Percentiles rank a stretch among this genome's conserved stretches.
These are phyloP conservation scores for Lacanobia oleracea DNA, from an alignment of 2,888 invertebrate species.

Conservation along the genomic window DNA sequence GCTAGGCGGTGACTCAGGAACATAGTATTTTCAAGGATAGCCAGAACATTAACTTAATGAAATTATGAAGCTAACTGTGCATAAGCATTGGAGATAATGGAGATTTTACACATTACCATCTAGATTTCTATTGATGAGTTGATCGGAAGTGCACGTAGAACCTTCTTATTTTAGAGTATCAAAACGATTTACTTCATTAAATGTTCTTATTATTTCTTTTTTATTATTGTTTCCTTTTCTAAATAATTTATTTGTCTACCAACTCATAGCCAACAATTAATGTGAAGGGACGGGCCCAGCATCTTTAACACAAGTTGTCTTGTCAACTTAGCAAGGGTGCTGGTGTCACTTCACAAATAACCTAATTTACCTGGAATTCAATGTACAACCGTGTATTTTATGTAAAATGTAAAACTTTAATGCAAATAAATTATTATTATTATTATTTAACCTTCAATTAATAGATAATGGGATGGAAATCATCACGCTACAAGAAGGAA, in stretches of 20 bases:
- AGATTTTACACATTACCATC: background rate
- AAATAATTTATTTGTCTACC: too few relatives aligned
- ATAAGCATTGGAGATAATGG: background rate
- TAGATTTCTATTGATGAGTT: conserved; percentile 6
- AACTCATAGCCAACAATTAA: too few relatives aligned
- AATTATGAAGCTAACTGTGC: background rate
- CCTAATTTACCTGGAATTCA: too few relatives aligned
- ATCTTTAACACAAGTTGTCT: too few relatives aligned
- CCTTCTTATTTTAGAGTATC: background rate
- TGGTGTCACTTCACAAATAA: too few relatives aligned
- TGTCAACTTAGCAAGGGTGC: too few relatives aligned
- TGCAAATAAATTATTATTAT: too few relatives aligned
- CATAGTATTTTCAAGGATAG: conserved; percentile 1
- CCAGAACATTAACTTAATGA: background rate
- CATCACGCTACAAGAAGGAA: conserved; percentile 45
- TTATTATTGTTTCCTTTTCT: too few relatives aligned
- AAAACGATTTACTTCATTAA: background rate
- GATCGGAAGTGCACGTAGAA: conserved; percentile 10
- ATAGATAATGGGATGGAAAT: conserved; percentile 54
- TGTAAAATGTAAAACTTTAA: too few relatives aligned
- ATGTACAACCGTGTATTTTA: too few relatives aligned
- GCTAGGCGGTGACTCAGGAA: conserved; percentile 12
- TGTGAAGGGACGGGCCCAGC: too few relatives aligned
- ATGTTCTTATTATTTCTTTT: too few relatives aligned
- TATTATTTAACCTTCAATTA: conserved; percentile 58